Base-by-base conservation (phyloP, 1,140 invertebrate species). In the Ceratina calcarata region DNA sequence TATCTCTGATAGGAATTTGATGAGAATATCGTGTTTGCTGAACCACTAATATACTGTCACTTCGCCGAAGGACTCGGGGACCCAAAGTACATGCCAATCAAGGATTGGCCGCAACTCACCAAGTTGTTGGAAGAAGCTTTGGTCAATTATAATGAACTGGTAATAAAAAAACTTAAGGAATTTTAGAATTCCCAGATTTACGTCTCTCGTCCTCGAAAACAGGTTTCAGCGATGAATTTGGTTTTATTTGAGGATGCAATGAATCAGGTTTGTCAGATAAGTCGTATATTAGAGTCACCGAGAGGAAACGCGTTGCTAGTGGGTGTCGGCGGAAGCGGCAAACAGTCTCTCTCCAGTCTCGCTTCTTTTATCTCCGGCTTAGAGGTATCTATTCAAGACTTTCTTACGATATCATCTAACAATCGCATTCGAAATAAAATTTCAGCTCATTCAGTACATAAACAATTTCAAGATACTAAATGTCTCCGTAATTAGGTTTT, bases 171-270 rank as follows among this genome's bases (percentile, higher is more conserved):
- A 10, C 37, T 8, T 8, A 45, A 10, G 8, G 10, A 10, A 45
- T 45, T 7, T 45, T 3, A 45, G 3, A 10, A 10, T 45, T 10
- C 37, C 8, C 2, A 10, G 37, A 45, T 45, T 45, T 10, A 45
- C 10, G 10, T 49, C 32, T 27, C 20, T n/a, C 13, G 22, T 20
- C 24, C 81, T 81, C 18, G 37, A 45, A 94, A 95, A 80, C 87
- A 96, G 74, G 95, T 99, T 49, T 96, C 97, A 6, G 96, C 96
- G 0, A 99, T 99, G 97, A 98, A 99, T 93, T 93, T 99, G 10
- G 98, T 99, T 10, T 94, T 99, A 3, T 99, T 99, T 90, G 97
- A 99, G 90, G 98, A 99, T 91, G 98, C 98, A 3, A 98, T 99
- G 96, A 94, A 95, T 79, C 98, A 99, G 89, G 95, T 99, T 32